Base-by-base conservation (phyloP, 2,888 invertebrate species). In the Philopedon plagiatum region DNA sequence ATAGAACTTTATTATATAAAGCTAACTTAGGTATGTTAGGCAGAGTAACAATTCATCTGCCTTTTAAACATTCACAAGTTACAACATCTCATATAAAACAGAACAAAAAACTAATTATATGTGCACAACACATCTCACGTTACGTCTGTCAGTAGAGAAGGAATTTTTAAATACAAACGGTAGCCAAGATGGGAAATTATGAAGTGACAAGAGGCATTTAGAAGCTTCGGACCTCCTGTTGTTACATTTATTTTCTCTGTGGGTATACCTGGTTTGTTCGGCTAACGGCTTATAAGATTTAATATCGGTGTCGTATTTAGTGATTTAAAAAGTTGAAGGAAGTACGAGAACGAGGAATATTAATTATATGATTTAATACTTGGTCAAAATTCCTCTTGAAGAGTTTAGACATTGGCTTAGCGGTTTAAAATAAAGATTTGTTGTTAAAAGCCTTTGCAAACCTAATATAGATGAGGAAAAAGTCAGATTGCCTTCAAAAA, bases 171-270 rank as follows among this genome's bases (percentile, higher is more conserved):
- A 71, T 71, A 65, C 51, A 70, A 61, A 70, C 71, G 56, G 71
- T 71, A 71, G 71, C 65, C 54, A 46, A 44, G 65, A 37, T 54
- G 41, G 37, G 44, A 60, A 71, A 71, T 71, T 71, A 71, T 64
- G 64, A 64, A 71, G 70, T 71, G 71, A 60, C 71, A 71, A 71
- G 65, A 61, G 65, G 65, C 37, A 71, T 70, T 64, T 70, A 70
- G 62, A 70, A 56, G 58, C 49, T 51, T 71, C 65, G 29, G 71
- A 54, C 71, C 61, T 44, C 71, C 71, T 61, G 71, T 21, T 29
- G 71, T 32, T 65, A 26, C 65, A 51, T 65, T 65, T 65, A 71
- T 63, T 70, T 58, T 63, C 56, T 68, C 54, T 32, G 58, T 61
- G 51, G 49, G 61, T 9, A 60, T 39, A 49, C 46, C 61, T 46